Conservation (phyloP, 1,140 invertebrate species). For the Drosophila novamexicana region DNA sequence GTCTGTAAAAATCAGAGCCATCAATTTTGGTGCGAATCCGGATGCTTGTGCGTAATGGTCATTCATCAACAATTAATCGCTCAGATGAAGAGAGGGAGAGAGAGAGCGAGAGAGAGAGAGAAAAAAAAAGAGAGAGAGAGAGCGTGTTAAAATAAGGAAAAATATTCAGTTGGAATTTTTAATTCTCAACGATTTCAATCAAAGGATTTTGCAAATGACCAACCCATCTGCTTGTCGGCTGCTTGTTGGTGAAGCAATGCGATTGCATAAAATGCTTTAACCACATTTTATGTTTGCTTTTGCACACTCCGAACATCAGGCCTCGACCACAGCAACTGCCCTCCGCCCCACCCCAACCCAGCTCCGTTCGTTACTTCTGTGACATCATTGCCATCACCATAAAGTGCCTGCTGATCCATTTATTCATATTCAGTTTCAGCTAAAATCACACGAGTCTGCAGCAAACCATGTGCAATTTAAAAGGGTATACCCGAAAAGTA, state of each 20-base stretch:
- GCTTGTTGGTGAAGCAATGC: constrained; percentile 47
- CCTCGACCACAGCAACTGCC: constrained; percentile 13
- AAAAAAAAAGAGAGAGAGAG: neutral
- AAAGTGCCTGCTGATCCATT: constrained; percentile 48
- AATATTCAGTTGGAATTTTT: constrained; percentile 57
- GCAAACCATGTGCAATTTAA: constrained; percentile 29
- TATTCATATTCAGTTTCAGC: constrained; percentile 51
- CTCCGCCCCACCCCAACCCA: neutral
- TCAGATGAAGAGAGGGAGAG: neutral
- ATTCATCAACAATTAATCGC: constrained; percentile 59
- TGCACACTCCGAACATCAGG: constrained; percentile 15
- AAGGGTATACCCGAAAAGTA: constrained; percentile 3
- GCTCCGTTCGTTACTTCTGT: constrained; percentile 39
- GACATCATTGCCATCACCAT: constrained; percentile 45
- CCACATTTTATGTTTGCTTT: constrained; percentile 53
- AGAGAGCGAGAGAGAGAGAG: no score
- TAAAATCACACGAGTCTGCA: constrained; percentile 44
- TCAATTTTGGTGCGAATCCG: constrained; percentile 30
- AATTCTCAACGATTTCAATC: constrained; percentile 58
- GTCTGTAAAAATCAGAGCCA: constrained; percentile 23
- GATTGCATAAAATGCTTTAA: constrained; percentile 62
- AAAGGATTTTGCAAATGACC: constrained; percentile 65
- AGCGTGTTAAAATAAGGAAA: constrained; percentile 52
- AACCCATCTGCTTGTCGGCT: constrained; percentile 46
- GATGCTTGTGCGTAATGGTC: constrained; percentile 32